Percentiles rank a stretch among this genome's conserved stretches.
Conservation (phyloP, 2,888 invertebrate species). For the Aethes cnicana region DNA sequence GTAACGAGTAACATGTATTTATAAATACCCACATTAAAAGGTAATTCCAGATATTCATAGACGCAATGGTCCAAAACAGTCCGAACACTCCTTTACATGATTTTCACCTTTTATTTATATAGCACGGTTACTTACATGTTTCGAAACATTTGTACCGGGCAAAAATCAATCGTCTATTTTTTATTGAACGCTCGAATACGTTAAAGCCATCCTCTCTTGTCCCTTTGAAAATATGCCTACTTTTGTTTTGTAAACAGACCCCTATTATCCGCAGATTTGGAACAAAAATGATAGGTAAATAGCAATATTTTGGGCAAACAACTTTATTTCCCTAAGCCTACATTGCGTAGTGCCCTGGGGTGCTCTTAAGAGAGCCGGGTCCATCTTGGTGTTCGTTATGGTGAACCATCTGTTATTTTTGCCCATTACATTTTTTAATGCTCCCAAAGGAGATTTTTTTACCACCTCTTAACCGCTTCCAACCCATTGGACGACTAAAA, state of each 20-base stretch:
- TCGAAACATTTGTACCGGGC: neutral
- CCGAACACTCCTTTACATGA: too few relatives aligned
- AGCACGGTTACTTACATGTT: neutral
- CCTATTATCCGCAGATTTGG: conserved; percentile 73
- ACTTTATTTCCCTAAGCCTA: conserved; percentile 71
- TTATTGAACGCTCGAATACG: conserved; percentile 8
- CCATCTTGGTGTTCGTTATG: conserved; percentile 72
- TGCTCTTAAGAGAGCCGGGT: conserved; percentile 55
- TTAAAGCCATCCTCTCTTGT: conserved; percentile 21
- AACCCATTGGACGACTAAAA: conserved; percentile 68
- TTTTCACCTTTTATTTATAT: neutral
- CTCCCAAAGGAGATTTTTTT: conserved; percentile 59
- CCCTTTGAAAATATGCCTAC: conserved; percentile 50
- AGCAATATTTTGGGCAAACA: conserved; percentile 78
- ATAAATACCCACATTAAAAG: too few relatives aligned
- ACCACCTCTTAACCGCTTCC: conserved; percentile 64
- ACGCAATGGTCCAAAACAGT: too few relatives aligned
- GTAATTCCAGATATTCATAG: too few relatives aligned
- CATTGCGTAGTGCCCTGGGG: conserved; percentile 59
- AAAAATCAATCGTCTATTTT: conserved; percentile 8
- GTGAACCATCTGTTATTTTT: conserved; percentile 77
- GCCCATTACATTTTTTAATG: conserved; percentile 77
- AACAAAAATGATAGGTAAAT: conserved; percentile 76
- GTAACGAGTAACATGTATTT: too few relatives aligned
- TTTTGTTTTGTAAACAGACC: conserved; percentile 64